A percentile compares a stretch with the other conserved stretches of the same genome.
phyloP scores from a whole-genome alignment of 2,888 invertebrate species.

The Hydrotaea cyrtoneurina region DNA sequence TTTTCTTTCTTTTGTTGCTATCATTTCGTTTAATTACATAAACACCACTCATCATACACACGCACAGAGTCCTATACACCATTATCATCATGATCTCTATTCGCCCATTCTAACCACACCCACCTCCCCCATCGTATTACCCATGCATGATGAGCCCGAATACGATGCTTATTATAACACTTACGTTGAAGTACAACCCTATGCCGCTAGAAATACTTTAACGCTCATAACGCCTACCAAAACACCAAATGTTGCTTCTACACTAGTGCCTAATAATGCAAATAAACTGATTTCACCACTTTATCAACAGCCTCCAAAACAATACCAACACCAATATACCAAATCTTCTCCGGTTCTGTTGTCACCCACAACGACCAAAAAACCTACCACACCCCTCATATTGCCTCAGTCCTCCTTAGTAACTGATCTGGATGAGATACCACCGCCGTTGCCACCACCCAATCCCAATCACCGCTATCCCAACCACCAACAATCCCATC shows the following conservation, averaged over 20 bases:
- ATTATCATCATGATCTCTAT: constrained; percentile 67
- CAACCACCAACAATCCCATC: constrained; percentile 67
- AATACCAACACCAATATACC: constrained; percentile 63
- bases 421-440: constrained; percentile 54
- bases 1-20: constrained; percentile 56
- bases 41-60: constrained; percentile 32
- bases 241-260: constrained; percentile 71
- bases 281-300: constrained; percentile 61
- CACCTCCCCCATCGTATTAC: constrained; percentile 69
- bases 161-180: constrained; percentile 75
- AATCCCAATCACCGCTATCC: constrained; percentile 60
- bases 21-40: constrained; percentile 47
- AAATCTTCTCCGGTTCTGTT: constrained; percentile 67
- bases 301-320: constrained; percentile 65
- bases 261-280: constrained; percentile 66
- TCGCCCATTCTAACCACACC: constrained; percentile 61
- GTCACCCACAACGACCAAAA: constrained; percentile 66
- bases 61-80: constrained; percentile 59
- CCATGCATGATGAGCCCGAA: constrained; percentile 71
- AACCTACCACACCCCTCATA: constrained; percentile 55
- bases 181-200: constrained; percentile 73
- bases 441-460: constrained; percentile 67
- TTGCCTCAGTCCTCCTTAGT: constrained; percentile 38
- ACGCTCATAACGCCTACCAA: constrained; percentile 76
- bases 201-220: constrained; percentile 53